Conservation (phyloP, 2,113 vertebrate genomes). For the Cercopithecus mona region DNA sequence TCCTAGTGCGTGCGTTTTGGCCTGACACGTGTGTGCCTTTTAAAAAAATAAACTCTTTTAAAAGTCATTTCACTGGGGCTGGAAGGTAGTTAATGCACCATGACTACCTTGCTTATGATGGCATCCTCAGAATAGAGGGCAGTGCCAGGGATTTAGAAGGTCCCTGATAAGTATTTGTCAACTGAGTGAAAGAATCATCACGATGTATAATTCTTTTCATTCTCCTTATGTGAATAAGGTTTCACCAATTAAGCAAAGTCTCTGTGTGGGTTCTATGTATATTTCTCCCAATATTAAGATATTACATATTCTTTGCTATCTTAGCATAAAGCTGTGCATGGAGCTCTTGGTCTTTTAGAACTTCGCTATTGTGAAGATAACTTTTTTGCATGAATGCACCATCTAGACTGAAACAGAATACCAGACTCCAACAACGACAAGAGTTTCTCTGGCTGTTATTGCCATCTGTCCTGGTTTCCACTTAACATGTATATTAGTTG, state of each 20-base stretch:
- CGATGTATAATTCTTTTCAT: background rate
- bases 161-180: background rate
- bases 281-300: background rate
- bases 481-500: conserved; percentile 71
- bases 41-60: background rate
- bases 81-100: background rate
- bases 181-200: background rate
- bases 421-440: background rate
- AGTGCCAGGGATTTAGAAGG: background rate
- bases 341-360: background rate
- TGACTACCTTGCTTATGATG: background rate
- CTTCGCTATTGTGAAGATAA: background rate
- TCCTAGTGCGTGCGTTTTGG: background rate
- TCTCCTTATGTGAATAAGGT: background rate
- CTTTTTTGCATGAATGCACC: background rate
- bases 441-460: background rate
- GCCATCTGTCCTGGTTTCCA: conserved; percentile 65
- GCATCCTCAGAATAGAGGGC: background rate
- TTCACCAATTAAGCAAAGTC: background rate
- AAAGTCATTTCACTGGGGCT: background rate
- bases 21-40: background rate
- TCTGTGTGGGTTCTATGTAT: background rate
- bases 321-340: background rate
- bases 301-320: background rate
- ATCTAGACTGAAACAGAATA: background rate